phyloP scores from a whole-genome alignment of 2,113 vertebrate species.

The Semnornis frantzii region DNA sequence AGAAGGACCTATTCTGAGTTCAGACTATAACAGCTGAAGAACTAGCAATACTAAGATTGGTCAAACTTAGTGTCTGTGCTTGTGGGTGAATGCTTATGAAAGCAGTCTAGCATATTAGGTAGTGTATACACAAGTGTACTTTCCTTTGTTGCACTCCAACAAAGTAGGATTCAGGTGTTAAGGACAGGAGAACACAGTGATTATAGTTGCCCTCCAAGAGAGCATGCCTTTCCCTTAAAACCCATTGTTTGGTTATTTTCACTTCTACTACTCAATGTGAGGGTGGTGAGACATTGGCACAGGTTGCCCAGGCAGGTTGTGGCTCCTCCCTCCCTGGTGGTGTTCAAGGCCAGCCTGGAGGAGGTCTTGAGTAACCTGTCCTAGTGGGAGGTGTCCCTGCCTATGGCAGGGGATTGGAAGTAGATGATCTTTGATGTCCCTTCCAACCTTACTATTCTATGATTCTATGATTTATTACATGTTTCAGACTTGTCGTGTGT shows the following conservation, averaged over 20 bases:
- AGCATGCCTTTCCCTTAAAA: not conserved
- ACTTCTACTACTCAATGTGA: not conserved
- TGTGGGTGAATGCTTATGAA: not conserved
- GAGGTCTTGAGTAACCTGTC: too few species aligned
- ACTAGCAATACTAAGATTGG: not conserved
- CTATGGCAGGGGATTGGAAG: too few species aligned
- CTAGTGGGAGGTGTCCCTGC: too few species aligned
- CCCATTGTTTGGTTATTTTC: not conserved
- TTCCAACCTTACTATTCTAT: too few species aligned
- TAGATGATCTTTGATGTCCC: too few species aligned
- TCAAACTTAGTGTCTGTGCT: not conserved
- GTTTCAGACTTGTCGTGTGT: not conserved
- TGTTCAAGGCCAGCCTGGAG: too few species aligned
- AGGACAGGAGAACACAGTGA: not conserved
- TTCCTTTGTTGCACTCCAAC: not conserved
- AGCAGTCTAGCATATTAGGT: not conserved
- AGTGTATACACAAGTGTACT: not conserved
- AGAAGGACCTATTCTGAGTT: not conserved
- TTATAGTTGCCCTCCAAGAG: not conserved
- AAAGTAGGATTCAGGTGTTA: not conserved
- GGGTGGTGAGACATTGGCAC: too few species aligned
- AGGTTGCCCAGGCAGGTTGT: too few species aligned
- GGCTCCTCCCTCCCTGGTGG: too few species aligned
- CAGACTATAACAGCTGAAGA: not conserved
- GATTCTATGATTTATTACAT: too few species aligned